Conservation (phyloP, 1,140 invertebrate species). For the Diprion similis region DNA sequence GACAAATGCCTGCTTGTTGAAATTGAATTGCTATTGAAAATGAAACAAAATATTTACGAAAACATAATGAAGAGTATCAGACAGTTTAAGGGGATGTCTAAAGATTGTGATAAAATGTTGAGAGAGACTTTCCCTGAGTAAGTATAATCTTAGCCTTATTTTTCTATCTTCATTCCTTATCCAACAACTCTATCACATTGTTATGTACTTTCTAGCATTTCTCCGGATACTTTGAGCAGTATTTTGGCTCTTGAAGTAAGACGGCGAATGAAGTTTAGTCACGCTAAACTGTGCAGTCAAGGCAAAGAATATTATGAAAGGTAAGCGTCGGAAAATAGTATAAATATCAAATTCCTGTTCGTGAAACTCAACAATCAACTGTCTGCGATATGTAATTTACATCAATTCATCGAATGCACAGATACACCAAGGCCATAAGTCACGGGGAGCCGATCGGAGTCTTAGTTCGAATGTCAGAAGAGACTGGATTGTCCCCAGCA, state of each 20-base stretch:
- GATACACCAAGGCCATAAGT: conserved; percentile 40
- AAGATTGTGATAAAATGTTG: conserved; percentile 42
- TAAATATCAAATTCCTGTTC: neutral
- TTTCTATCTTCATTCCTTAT: conserved; percentile 17
- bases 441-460: conserved; percentile 58
- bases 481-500: conserved; percentile 67
- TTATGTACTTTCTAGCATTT: conserved; percentile 49
- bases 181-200: neutral
- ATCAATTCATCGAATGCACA: conserved; percentile 22
- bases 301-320: conserved; percentile 37
- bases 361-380: neutral
- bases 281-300: conserved; percentile 33
- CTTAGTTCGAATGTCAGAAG: conserved; percentile 65
- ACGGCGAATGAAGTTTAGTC: conserved; percentile 56
- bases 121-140: conserved; percentile 40
- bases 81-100: conserved; percentile 42
- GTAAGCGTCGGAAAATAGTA: conserved; percentile 28
- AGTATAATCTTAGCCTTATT: conserved; percentile 22
- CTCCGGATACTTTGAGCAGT: conserved; percentile 60
- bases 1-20: no score
- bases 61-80: conserved; percentile 39
- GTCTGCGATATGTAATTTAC: conserved; percentile 9
- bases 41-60: conserved; percentile 41
- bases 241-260: conserved; percentile 60
- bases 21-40: conserved; percentile 20